Evolutionary conservation across 2,113 vertebrate species (phyloP).

Genomic region (Ctenomys sociabilis): DNA sequence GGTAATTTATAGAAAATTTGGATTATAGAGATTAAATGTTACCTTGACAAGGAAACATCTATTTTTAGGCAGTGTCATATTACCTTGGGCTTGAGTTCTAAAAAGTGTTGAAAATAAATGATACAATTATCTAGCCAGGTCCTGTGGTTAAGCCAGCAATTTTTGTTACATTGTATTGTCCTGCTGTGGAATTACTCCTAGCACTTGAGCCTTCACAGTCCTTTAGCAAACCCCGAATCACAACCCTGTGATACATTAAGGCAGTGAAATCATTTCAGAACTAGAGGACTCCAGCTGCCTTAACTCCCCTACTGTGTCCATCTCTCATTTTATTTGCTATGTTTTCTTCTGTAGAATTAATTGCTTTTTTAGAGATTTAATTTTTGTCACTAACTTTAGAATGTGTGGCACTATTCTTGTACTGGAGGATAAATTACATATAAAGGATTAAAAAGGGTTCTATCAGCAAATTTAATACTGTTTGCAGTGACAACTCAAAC

Average conservation of each 20-base stretch:
- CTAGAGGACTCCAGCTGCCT: background rate
- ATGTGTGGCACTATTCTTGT: conserved; percentile 27
- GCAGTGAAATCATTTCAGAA: background rate
- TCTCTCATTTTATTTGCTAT: conserved; percentile 42
- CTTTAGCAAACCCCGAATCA: conserved; percentile 33
- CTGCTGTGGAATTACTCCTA: background rate
- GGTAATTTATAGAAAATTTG: background rate
- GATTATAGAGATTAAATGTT: background rate
- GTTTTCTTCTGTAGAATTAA: background rate
- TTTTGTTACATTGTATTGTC: conserved; percentile 9
- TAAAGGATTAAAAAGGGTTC: conserved; percentile 29
- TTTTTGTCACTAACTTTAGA: background rate
- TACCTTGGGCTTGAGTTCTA: conserved; percentile 16
- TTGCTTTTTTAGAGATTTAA: conserved; percentile 43
- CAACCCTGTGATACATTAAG: background rate
- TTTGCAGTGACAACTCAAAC: too few species aligned
- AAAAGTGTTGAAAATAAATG: conserved; percentile 43
- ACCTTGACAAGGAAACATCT: conserved; percentile 23
- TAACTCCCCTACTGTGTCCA: background rate
- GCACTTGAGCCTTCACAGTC: background rate
- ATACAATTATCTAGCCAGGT: background rate
- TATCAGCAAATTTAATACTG: too few species aligned
- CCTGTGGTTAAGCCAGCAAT: background rate
- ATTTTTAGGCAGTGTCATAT: background rate
- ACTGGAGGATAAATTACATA: conserved; percentile 24